Percentiles rank a stretch among this genome's conserved stretches.
Evolutionary conservation across 2,888 invertebrate genomes (phyloP).

Genomic region (Pristionchus arcanus): DNA sequence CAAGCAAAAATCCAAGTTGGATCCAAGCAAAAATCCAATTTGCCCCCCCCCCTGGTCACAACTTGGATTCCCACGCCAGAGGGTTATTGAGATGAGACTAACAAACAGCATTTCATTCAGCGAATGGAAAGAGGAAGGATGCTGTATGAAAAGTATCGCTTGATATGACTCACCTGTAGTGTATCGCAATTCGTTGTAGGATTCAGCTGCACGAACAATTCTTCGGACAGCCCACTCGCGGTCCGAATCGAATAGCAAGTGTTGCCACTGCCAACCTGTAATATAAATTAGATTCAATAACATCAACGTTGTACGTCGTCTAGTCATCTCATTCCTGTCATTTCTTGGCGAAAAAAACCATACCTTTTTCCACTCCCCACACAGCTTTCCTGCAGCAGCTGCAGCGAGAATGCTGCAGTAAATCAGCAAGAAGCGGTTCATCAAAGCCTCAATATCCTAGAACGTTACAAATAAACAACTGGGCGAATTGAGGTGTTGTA

Average conservation of each 20-base stretch:
- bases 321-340: no score
- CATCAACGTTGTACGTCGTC: not conserved
- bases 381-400: not conserved
- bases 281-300: not conserved
- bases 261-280: not conserved
- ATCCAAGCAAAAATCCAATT: no score
- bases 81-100: no score
- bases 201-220: not conserved
- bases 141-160: no score
- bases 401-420: not conserved
- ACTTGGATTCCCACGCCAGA: no score
- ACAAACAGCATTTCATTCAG: no score
- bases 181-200: not conserved
- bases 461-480: not conserved
- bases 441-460: not conserved
- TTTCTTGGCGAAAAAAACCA: no score
- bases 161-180: not conserved
- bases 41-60: no score
- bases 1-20: no score
- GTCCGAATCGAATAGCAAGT: slow-evolving; percentile 10
- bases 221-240: not conserved
- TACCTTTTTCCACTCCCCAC: not conserved
- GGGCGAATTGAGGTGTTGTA: no score
- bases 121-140: no score
- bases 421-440: not conserved